These are phyloP conservation scores for Stichopus horrens DNA, from an alignment of 53 echinoderm and acorn worm species.

Conservation along the genomic window DNA sequence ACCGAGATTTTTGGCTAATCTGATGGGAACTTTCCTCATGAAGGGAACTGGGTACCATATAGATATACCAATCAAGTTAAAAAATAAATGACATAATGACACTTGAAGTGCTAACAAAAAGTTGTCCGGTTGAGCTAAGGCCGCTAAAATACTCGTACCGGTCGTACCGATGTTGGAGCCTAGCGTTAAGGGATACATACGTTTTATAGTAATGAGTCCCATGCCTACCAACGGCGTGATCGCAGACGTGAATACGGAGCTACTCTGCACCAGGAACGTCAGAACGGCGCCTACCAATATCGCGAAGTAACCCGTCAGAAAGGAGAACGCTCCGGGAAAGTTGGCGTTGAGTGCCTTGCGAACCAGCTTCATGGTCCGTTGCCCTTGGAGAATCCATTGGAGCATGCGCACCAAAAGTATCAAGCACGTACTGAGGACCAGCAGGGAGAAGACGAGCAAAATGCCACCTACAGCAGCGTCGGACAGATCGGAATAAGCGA, in stretches of 20 bases:
- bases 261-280: slow-evolving; percentile 93
- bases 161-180: slow-evolving; percentile 98
- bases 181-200: slow-evolving; percentile 90
- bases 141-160: slow-evolving; percentile 82
- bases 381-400: slow-evolving; percentile 63
- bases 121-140: slow-evolving; percentile 69
- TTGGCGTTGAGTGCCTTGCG: slow-evolving; percentile 87
- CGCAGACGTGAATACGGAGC: slow-evolving; percentile 93
- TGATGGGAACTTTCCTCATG: slow-evolving; percentile 82
- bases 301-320: slow-evolving; percentile 82
- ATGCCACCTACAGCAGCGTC: slow-evolving; percentile 67
- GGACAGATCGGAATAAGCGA: slow-evolving; percentile 61
- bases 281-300: slow-evolving; percentile 82
- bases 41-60: slow-evolving; percentile 93
- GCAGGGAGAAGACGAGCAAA: slow-evolving; percentile 59
- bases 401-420: slow-evolving; percentile 68
- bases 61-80: slow-evolving; percentile 88
- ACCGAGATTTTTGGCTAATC: slow-evolving; percentile 83
- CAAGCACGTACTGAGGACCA: slow-evolving; percentile 62
- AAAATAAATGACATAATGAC: slow-evolving; percentile 88
- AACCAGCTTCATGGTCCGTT: slow-evolving; percentile 70
- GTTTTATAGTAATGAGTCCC: slow-evolving; percentile 84
- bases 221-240: slow-evolving; percentile 95
- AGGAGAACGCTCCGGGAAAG: slow-evolving; percentile 80
- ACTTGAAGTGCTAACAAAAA: slow-evolving; percentile 80